Evolutionary conservation across 1,140 invertebrate species (phyloP).

Genomic region (Bombus consobrinus): DNA sequence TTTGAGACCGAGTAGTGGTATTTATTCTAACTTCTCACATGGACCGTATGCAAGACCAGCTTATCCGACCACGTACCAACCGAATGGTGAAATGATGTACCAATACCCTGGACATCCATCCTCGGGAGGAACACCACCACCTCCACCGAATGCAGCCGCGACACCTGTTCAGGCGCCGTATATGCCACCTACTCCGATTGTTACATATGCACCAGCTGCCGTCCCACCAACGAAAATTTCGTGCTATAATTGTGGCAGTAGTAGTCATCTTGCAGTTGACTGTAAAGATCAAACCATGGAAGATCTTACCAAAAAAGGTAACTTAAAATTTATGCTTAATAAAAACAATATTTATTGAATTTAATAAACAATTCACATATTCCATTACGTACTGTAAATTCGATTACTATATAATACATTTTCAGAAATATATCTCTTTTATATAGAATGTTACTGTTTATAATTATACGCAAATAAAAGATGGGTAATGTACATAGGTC

Average conservation of each 20-base stretch:
- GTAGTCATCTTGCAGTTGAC: slow-evolving; percentile 90
- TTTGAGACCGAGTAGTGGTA: slow-evolving; percentile 76
- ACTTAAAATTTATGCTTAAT: background rate
- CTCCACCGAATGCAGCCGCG: slow-evolving; percentile 77
- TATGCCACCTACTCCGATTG: slow-evolving; percentile 79
- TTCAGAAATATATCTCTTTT: background rate
- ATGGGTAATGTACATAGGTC: background rate
- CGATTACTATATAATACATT: background rate
- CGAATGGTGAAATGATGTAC: slow-evolving; percentile 83
- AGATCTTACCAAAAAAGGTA: slow-evolving; percentile 89
- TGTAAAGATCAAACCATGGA: slow-evolving; percentile 95
- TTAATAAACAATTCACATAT: no score
- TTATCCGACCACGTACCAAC: slow-evolving; percentile 78
- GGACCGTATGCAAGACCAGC: slow-evolving; percentile 80
- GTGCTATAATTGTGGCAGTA: slow-evolving; percentile 88
- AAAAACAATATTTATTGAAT: no score
- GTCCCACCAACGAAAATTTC: slow-evolving; percentile 84
- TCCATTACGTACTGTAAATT: background rate
- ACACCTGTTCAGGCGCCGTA: slow-evolving; percentile 79
- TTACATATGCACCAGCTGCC: slow-evolving; percentile 76
- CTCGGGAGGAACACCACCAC: slow-evolving; percentile 79
- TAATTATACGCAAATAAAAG: background rate
- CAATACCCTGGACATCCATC: slow-evolving; percentile 81
- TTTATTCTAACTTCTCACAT: slow-evolving; percentile 81
- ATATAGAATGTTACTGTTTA: background rate